phyloP scores from a whole-genome alignment of 2,797 vertebrate genomes.

The Huso huso region DNA sequence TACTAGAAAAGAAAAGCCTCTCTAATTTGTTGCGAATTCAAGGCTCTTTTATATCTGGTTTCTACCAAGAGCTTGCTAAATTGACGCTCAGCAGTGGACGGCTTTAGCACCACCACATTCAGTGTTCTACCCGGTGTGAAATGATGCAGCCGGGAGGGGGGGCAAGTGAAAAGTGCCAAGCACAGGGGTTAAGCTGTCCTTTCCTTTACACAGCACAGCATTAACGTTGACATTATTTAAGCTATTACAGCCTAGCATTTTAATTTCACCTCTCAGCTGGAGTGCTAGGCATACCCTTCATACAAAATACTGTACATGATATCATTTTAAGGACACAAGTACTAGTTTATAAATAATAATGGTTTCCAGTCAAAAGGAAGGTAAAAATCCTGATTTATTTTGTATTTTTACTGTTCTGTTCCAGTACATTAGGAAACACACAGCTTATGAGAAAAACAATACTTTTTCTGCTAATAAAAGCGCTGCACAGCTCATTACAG shows the following conservation, averaged over 20 bases:
- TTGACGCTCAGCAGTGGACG: slow-evolving; percentile 24
- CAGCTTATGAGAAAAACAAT: too few relatives aligned
- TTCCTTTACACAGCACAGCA: slow-evolving; percentile 29
- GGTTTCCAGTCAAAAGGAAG: neutral
- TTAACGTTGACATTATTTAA: slow-evolving; percentile 42
- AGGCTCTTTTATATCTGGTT: neutral
- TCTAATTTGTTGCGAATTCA: too few relatives aligned
- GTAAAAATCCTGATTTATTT: neutral
- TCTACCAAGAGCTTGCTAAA: slow-evolving; percentile 15
- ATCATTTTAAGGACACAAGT: neutral
- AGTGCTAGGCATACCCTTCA: neutral
- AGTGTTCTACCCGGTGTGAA: neutral
- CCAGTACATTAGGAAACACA: too few relatives aligned
- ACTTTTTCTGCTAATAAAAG: too few relatives aligned
- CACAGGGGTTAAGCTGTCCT: slow-evolving; percentile 41
- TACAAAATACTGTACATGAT: neutral
- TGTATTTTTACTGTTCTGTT: too few relatives aligned
- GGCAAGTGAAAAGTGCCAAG: slow-evolving; percentile 26
- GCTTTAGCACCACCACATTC: slow-evolving; percentile 19
- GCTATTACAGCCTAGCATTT: slow-evolving; percentile 38
- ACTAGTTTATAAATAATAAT: neutral
- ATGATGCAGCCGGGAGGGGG: slow-evolving; percentile 25
- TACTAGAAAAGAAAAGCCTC: too few relatives aligned
- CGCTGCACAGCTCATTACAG: too few relatives aligned
- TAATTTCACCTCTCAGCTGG: slow-evolving; percentile 47